Conservation (phyloP, 2,888 invertebrate species). For the Cheilosia urbana region DNA sequence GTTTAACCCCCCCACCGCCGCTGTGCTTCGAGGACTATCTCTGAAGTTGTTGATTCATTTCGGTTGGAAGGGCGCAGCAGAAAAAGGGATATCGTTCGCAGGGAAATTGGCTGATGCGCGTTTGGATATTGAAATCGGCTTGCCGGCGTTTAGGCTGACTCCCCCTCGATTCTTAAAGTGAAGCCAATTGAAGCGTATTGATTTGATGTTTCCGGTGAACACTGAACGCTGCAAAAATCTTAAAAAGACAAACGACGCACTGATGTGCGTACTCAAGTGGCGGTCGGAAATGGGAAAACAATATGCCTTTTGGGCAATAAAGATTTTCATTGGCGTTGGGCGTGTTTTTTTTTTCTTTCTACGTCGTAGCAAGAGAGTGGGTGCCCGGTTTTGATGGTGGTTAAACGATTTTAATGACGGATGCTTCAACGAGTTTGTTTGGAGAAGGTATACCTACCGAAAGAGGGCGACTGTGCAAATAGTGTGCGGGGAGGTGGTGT, state of each 20-base stretch:
- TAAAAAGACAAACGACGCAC: constrained; percentile 57
- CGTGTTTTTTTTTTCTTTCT: constrained; percentile 6
- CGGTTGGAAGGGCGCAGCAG: background rate
- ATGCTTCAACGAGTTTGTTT: background rate
- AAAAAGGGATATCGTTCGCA: constrained; percentile 18
- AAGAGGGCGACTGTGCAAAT: background rate
- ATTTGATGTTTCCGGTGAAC: constrained; percentile 74
- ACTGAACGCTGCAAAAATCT: constrained; percentile 58
- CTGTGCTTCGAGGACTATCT: constrained; percentile 17
- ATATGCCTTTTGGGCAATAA: constrained; percentile 61
- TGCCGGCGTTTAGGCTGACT: constrained; percentile 43
- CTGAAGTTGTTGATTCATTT: constrained; percentile 69
- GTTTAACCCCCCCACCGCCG: constrained; percentile 6
- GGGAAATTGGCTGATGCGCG: constrained; percentile 64
- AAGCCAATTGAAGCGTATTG: constrained; percentile 75
- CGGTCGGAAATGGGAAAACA: constrained; percentile 69
- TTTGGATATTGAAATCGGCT: constrained; percentile 71
- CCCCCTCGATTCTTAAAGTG: constrained; percentile 27
- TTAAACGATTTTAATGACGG: background rate
- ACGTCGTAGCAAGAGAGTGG: background rate
- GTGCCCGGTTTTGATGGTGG: constrained; percentile 3
- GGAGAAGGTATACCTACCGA: background rate
- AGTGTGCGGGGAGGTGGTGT: too few relatives aligned
- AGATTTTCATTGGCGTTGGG: constrained; percentile 53
- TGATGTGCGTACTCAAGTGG: constrained; percentile 53